A percentile compares a stretch with the other conserved stretches of the same genome.
Evolutionary conservation across 2,888 invertebrate genomes (phyloP).

Genomic region (Phoronis australis): DNA sequence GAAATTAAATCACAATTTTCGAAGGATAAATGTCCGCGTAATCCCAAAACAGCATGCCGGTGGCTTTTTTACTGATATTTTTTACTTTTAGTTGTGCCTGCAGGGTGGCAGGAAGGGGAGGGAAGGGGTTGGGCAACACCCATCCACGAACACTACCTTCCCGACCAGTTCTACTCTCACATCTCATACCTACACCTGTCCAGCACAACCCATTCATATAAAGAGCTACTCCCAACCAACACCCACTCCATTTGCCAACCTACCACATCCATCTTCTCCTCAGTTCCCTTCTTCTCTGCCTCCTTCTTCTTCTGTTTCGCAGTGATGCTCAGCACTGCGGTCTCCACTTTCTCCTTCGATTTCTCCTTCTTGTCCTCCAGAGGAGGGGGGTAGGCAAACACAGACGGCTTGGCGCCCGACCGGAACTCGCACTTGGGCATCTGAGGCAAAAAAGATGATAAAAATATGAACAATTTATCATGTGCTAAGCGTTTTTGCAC

Average conservation of each 20-base stretch:
- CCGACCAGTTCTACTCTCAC: background rate
- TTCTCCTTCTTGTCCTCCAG: conserved; percentile 98
- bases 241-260: no score
- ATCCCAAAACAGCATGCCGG: no score
- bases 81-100: no score
- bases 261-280: conserved; percentile 80
- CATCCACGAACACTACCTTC: background rate
- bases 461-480: no score
- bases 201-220: background rate
- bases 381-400: conserved; percentile 94
- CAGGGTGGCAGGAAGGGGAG: background rate
- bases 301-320: conserved; percentile 70
- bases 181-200: background rate
- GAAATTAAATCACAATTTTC: no score
- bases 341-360: conserved; percentile 94
- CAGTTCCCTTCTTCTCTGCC: conserved; percentile 67
- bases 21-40: no score
- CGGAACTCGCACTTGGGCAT: conserved; percentile 77
- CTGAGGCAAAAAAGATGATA: no score
- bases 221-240: no score
- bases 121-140: background rate
- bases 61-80: no score
- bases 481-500: no score
- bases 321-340: conserved; percentile 94
- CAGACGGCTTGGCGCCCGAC: conserved; percentile 88